Conservation (phyloP, 2,113 vertebrate species). For the Typhlomys cinereus region DNA sequence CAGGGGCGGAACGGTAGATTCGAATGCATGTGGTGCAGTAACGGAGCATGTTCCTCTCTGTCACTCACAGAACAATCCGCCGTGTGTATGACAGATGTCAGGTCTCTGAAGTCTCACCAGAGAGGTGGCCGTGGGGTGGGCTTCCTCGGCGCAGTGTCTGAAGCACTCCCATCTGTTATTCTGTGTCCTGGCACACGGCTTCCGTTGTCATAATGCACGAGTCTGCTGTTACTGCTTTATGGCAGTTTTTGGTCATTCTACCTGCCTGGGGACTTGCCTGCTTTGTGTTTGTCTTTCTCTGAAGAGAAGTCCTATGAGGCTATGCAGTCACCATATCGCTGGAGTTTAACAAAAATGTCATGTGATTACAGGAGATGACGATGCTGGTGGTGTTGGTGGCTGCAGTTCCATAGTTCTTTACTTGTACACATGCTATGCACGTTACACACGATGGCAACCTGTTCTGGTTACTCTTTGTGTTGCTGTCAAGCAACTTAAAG, state of each 20-base stretch:
- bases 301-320: not conserved
- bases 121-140: not conserved
- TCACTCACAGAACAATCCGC: no score
- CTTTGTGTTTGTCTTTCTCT: not conserved
- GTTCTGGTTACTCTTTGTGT: no score
- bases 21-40: no score
- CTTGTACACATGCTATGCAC: not conserved
- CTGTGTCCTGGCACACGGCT: accelerated
- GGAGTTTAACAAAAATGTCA: not conserved
- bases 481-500: no score
- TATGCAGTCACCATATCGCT: not conserved
- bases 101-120: not conserved
- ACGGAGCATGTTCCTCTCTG: accelerated
- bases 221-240: not conserved
- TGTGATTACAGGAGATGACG: no score
- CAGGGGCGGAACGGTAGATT: not conserved
- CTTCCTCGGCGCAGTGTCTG: accelerated
- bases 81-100: no score
- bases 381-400: not conserved
- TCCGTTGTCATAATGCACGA: not conserved
- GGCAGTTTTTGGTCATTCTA: not conserved
- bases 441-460: not conserved
- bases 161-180: accelerated
- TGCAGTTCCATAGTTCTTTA: not conserved
- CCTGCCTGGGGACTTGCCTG: not conserved